Evolutionary conservation across 2,113 vertebrate species (phyloP), one percentile per base, ranked within the genome.

Genomic region (Rhinogobius similis): DNA sequence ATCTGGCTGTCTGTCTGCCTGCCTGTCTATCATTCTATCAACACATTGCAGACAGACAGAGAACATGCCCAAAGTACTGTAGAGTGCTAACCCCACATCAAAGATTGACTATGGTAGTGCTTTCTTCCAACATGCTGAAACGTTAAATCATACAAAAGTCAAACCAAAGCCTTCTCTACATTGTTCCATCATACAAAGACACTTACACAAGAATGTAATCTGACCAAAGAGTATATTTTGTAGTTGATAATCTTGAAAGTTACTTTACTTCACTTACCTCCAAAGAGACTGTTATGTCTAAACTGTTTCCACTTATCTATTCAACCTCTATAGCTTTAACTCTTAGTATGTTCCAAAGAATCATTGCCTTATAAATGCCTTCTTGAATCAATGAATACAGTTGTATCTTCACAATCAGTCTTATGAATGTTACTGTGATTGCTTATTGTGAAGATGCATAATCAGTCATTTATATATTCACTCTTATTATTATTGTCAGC

Each of bases 41-140:
- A 82, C 58, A 75, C 82, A 88, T 83, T 79, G 73, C 68, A 69
- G 83, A 73, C 91, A 84, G 92, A 91, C 82, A 67, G 83, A 48
- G 80, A 58, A 72, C 68, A 75, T 69, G 66, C 62, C 73, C 75
- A 71, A 24, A 10, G 59, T 82, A 79, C 82, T 10, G 64, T 82
- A 81, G 85, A 78, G 78, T 83, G 85, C 90, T 84, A 88, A 87
- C 83, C 87, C 78, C 36, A 75, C 85, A 69, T 73, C 73, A 52
- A 67, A 65, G 67, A 88, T 93, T 93, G 93, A 92, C 91, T 55
- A 89, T 89, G 46, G 79, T 92, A 95, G 95, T 97, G 95, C 96
- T 96, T 97, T 97, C 96, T 96, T 96, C 95, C 96, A 93, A 94
- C 94, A 94, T 95, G 94, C 94, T 94, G 83, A 90, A 82, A 74